A percentile compares a stretch with the other conserved stretches of the same genome.
Evolutionary conservation across 1,140 invertebrate species (phyloP).

Genomic region (Varroa destructor): DNA sequence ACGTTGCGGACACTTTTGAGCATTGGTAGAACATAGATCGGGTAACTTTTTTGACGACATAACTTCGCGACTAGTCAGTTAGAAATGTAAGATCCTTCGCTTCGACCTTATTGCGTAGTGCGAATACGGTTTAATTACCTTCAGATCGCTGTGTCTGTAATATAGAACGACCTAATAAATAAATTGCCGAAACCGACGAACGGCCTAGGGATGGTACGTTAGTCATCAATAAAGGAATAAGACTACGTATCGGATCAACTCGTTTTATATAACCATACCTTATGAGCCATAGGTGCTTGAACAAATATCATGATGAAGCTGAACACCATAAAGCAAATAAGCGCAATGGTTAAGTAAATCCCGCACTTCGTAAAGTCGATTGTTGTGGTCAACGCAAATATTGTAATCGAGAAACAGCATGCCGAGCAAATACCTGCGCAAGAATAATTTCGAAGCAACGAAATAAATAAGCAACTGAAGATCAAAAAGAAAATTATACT

Average conservation of each 20-base stretch:
- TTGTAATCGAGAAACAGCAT: conserved; percentile 44
- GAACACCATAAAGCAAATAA: conserved; percentile 45
- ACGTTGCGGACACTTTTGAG: no score
- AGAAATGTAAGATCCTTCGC: neutral
- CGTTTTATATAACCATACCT: conserved; percentile 33
- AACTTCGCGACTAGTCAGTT: conserved; percentile 2
- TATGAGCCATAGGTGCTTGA: conserved; percentile 36
- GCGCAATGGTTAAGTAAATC: conserved; percentile 44
- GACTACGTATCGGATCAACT: conserved; percentile 52
- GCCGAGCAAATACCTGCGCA: conserved; percentile 40
- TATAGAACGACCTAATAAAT: conserved; percentile 34
- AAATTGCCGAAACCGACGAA: conserved; percentile 50
- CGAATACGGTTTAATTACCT: neutral
- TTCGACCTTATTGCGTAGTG: neutral
- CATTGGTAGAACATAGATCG: no score
- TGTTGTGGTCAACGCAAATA: conserved; percentile 49
- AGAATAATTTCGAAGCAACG: no score
- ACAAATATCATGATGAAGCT: conserved; percentile 42
- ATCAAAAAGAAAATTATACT: no score
- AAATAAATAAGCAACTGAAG: no score
- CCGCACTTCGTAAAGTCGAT: conserved; percentile 49
- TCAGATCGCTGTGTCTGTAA: neutral
- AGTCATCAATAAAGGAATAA: conserved; percentile 49
- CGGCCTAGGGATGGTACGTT: conserved; percentile 52
- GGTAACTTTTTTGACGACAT: no score